Evolutionary conservation across 2,797 vertebrate genomes (phyloP).

Genomic region (Natrix natrix): DNA sequence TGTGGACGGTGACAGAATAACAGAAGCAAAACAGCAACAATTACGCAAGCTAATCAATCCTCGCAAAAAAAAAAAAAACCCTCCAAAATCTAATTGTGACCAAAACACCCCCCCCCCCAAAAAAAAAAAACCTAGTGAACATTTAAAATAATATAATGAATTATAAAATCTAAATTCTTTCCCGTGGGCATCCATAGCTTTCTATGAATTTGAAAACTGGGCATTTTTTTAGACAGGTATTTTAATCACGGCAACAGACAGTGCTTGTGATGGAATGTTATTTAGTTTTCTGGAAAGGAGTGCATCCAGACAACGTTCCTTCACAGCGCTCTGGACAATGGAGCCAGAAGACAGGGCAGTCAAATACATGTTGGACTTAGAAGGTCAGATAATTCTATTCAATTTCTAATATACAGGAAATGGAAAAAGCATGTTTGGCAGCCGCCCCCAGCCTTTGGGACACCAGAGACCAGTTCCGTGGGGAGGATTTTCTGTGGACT

Average conservation of each 20-base stretch:
- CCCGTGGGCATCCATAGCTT: neutral
- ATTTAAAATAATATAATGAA: neutral
- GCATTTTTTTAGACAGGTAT: neutral
- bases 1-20: neutral
- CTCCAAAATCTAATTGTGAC: neutral
- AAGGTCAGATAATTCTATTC: neutral
- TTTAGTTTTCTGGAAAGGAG: neutral
- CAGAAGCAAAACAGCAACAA: neutral
- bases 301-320: neutral
- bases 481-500: neutral
- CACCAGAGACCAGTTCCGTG: neutral
- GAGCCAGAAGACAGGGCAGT: neutral
- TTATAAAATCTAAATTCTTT: neutral
- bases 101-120: neutral
- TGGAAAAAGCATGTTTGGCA: neutral
- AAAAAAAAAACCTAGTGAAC: accelerated
- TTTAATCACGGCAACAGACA: neutral
- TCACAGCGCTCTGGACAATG: neutral
- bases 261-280: neutral
- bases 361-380: neutral
- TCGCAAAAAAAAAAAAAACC: neutral
- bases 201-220: neutral
- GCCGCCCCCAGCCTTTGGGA: neutral
- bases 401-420: neutral
- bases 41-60: neutral